Conservation (phyloP, 1,140 invertebrate genomes). For the Lordiphosa collinella region DNA sequence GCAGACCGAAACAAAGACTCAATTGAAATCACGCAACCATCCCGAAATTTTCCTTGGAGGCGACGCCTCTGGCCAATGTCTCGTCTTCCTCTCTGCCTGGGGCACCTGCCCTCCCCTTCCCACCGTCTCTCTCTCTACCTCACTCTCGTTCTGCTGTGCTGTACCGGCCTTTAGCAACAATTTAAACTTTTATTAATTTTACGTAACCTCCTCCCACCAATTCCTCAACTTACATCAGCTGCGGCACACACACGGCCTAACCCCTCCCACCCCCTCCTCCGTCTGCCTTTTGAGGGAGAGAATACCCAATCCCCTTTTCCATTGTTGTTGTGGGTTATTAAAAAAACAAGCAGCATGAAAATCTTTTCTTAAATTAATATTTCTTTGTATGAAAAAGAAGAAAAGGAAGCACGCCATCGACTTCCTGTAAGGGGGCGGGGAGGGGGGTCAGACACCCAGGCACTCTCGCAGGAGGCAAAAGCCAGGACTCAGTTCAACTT, state of each 20-base stretch:
- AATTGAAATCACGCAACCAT: no score
- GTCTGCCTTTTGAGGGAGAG: background rate
- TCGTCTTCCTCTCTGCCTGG: background rate
- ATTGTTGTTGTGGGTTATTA: slow-evolving; percentile 68
- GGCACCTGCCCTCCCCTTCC: background rate
- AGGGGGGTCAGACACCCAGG: background rate
- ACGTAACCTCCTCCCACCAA: slow-evolving; percentile 21
- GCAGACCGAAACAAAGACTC: no score
- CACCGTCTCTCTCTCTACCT: background rate
- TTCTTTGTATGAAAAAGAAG: slow-evolving; percentile 48
- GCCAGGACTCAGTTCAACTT: slow-evolving; percentile 34
- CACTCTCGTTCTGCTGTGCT: background rate
- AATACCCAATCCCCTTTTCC: slow-evolving; percentile 13
- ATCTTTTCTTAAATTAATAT: slow-evolving; percentile 72
- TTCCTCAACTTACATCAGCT: background rate
- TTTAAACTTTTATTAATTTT: slow-evolving; percentile 78
- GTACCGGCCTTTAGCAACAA: slow-evolving; percentile 53
- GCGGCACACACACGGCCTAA: slow-evolving; percentile 8
- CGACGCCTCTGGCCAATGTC: slow-evolving; percentile 40
- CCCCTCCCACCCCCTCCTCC: background rate
- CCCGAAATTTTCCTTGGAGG: background rate
- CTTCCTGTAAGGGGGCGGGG: slow-evolving; percentile 28
- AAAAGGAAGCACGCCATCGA: slow-evolving; percentile 42
- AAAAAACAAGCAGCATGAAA: slow-evolving; percentile 65
- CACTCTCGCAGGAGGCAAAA: background rate